phyloP scores from a whole-genome alignment of 2,797 vertebrate genomes.

The Neoniphon sammara region DNA sequence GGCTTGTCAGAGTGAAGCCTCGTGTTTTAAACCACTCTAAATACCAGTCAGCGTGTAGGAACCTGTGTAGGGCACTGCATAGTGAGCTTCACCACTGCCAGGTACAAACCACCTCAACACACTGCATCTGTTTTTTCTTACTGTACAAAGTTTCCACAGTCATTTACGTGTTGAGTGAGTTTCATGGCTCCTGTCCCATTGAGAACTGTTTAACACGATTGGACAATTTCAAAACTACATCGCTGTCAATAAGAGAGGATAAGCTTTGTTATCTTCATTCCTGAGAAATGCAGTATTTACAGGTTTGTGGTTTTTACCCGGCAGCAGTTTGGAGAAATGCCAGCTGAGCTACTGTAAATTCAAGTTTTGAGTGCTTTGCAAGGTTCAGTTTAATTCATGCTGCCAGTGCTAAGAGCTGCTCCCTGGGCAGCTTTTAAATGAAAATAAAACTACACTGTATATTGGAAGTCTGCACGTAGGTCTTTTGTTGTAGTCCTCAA shows the following conservation, averaged over 20 bases:
- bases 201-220: not conserved
- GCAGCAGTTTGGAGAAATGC: no score
- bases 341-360: no score
- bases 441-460: no score
- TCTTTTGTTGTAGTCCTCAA: no score
- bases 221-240: not conserved
- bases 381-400: no score
- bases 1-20: conserved; percentile 2
- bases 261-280: not conserved
- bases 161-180: no score
- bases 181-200: not conserved
- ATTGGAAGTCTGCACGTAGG: no score
- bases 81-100: conserved; percentile 8
- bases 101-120: conserved; percentile 1
- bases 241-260: not conserved
- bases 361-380: no score
- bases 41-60: conserved; percentile 19
- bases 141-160: no score
- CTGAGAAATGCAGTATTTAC: not conserved
- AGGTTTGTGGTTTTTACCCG: not conserved
- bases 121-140: no score
- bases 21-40: conserved; percentile 25
- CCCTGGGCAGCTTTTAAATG: no score
- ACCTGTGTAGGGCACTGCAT: conserved; percentile 13
- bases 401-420: no score